Conservation (phyloP, 2,888 invertebrate genomes). For the Drosophila stalkeri region DNA sequence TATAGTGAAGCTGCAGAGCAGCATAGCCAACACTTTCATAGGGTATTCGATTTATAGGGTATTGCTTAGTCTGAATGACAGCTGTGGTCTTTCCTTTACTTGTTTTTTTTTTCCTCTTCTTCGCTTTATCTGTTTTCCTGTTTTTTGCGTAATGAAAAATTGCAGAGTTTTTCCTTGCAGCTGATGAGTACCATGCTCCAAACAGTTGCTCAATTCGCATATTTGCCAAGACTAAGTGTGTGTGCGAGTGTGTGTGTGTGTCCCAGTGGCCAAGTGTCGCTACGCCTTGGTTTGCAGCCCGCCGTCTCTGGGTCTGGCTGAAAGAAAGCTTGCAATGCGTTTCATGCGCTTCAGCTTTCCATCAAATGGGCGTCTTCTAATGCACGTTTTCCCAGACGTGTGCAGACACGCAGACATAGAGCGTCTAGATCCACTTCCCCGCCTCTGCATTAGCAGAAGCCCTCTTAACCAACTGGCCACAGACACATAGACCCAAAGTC, state of each 20-base stretch:
- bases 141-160: slow-evolving; percentile 56
- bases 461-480: neutral
- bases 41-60: neutral
- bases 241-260: slow-evolving; percentile 1
- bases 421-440: neutral
- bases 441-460: neutral
- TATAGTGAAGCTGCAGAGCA: too few species aligned
- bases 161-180: slow-evolving; percentile 28
- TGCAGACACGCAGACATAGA: slow-evolving; percentile 37
- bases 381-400: slow-evolving; percentile 52
- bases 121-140: neutral
- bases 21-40: neutral
- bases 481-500: slow-evolving; percentile 6
- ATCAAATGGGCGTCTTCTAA: slow-evolving; percentile 41
- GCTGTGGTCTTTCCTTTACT: neutral
- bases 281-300: neutral
- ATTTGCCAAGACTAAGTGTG: neutral
- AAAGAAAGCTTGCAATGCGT: slow-evolving; percentile 26
- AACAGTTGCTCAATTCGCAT: slow-evolving; percentile 35
- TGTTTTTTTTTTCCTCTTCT: slow-evolving; percentile 1
- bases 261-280: slow-evolving; percentile 35
- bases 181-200: slow-evolving; percentile 25
- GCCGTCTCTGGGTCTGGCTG: slow-evolving; percentile 20
- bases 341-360: slow-evolving; percentile 41
- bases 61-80: neutral